These are phyloP conservation scores for Rhyacophila evoluta DNA, from an alignment of 2,888 invertebrate species.

Conservation along the genomic window DNA sequence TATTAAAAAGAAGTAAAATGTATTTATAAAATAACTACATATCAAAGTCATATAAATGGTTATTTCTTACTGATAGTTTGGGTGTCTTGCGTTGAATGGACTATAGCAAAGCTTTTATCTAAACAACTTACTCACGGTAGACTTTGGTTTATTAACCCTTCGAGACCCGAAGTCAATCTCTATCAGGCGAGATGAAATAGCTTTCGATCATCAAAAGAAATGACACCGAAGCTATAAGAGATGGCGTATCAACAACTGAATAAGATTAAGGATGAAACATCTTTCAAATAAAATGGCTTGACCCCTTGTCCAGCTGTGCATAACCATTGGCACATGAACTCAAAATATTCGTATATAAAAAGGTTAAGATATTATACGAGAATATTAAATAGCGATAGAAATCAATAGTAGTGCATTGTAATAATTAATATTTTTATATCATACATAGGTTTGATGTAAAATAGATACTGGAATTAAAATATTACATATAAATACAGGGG, in stretches of 20 bases:
- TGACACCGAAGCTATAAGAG: constrained; percentile 9
- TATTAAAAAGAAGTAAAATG: no score
- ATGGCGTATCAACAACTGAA: constrained; percentile 20
- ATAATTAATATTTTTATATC: no score
- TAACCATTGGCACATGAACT: not conserved
- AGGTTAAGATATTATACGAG: no score
- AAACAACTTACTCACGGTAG: not conserved
- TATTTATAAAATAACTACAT: no score
- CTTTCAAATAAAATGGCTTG: not conserved
- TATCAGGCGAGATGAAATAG: constrained; percentile 19
- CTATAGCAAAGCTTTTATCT: not conserved
- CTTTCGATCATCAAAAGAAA: constrained; percentile 24
- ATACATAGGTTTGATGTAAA: no score
- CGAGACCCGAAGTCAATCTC: constrained; percentile 10
- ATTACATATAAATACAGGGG: no score
- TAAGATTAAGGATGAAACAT: constrained; percentile 17
- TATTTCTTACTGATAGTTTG: no score
- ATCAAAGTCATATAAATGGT: no score
- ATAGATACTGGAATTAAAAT: no score
- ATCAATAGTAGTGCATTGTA: no score
- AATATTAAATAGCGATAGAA: no score
- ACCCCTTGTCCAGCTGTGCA: not conserved
- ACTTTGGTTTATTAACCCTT: constrained; percentile 4
- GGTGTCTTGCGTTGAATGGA: not conserved
- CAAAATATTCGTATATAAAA: no score